A percentile compares a stretch with the other conserved stretches of the same genome.
Conservation (phyloP, 2,888 invertebrate species). For the Oegoconia quadripuncta region DNA sequence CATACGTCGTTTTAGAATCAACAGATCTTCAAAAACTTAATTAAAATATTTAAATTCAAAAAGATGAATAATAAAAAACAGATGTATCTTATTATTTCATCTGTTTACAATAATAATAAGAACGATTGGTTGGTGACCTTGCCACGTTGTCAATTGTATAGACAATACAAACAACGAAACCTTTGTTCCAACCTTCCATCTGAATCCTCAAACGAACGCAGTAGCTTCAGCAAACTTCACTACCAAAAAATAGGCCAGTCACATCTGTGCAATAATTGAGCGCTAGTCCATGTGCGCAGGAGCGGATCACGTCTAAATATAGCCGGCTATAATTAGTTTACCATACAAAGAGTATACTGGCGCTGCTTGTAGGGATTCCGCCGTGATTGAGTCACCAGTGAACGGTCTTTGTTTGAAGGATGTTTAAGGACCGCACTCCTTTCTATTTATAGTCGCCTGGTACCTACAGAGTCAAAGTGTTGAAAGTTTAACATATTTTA, state of each 20-base stretch:
- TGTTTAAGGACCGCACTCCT: too few species aligned
- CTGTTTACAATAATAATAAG: too few species aligned
- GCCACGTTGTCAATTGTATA: not conserved
- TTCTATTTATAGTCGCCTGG: too few species aligned
- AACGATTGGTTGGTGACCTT: too few species aligned
- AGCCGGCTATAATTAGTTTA: conserved; percentile 50
- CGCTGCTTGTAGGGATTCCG: conserved; percentile 41
- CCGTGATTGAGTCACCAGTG: conserved; percentile 46
- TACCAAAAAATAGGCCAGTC: conserved; percentile 37
- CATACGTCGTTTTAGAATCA: too few species aligned
- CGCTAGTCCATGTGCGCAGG: conserved; percentile 41
- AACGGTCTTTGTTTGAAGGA: conserved; percentile 45
- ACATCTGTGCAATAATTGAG: conserved; percentile 35
- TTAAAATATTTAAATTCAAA: too few species aligned
- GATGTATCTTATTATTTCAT: too few species aligned
- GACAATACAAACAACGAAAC: not conserved
- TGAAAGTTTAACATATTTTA: too few species aligned
- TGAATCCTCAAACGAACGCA: not conserved
- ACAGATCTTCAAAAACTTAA: too few species aligned
- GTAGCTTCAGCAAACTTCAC: conserved; percentile 13
- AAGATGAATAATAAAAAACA: too few species aligned
- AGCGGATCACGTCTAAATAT: conserved; percentile 49
- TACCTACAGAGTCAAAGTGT: too few species aligned
- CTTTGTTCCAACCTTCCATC: not conserved
- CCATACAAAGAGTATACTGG: conserved; percentile 62